These are phyloP conservation scores for Ormyrus rosae DNA, from an alignment of 2,888 invertebrate genomes.

Conservation along the genomic window DNA sequence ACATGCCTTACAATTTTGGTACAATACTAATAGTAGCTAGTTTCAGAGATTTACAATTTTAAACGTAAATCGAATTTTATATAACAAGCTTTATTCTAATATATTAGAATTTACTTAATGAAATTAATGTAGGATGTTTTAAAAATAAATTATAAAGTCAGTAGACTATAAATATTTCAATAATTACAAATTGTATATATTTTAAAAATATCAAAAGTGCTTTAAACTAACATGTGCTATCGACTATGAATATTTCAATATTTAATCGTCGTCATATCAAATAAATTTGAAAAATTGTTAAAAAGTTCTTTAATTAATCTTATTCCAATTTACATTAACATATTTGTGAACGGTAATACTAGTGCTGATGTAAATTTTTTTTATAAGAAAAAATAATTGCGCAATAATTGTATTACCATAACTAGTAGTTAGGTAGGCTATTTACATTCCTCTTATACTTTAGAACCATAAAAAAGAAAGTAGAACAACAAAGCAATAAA, in stretches of 20 bases:
- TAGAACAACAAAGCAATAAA: background rate
- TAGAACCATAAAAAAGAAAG: too few species aligned
- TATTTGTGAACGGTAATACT: slow-evolving; percentile 10
- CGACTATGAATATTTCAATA: slow-evolving; percentile 8
- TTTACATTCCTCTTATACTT: slow-evolving; percentile 2
- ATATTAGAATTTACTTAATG: background rate
- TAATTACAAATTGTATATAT: slow-evolving; percentile 31
- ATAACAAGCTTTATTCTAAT: slow-evolving; percentile 9
- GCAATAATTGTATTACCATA: slow-evolving; percentile 27
- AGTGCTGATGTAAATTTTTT: slow-evolving; percentile 29
- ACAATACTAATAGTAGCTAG: slow-evolving; percentile 10
- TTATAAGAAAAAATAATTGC: slow-evolving; percentile 6
- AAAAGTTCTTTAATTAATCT: background rate
- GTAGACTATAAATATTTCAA: background rate
- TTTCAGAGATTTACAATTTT: slow-evolving; percentile 6
- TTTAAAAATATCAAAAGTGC: slow-evolving; percentile 39
- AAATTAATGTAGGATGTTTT: background rate
- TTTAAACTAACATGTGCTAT: slow-evolving; percentile 25
- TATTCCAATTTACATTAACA: slow-evolving; percentile 4
- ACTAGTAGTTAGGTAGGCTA: slow-evolving; percentile 10
- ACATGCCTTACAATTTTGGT: slow-evolving; percentile 32
- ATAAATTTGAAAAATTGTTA: background rate
- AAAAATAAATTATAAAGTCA: background rate
- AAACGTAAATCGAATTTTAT: slow-evolving; percentile 17
- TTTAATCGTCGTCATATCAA: slow-evolving; percentile 19